Conservation (phyloP, 2,888 invertebrate genomes). For the Meiosimyza decipiens region DNA sequence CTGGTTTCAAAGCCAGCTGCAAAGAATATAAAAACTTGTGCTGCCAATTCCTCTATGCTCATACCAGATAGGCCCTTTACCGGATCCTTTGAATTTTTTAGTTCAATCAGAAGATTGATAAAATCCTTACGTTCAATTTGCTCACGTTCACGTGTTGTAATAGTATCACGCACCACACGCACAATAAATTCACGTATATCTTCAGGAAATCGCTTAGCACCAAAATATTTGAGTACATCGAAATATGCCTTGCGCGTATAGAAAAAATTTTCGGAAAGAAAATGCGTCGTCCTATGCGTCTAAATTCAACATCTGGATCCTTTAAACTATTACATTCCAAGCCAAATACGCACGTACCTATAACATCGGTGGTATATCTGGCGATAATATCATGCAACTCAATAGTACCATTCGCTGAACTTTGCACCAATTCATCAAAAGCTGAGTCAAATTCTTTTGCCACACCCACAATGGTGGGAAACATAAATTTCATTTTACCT, state of each 20-base stretch:
- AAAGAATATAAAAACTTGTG: constrained; percentile 71
- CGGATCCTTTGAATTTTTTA: constrained; percentile 47
- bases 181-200: constrained; percentile 47
- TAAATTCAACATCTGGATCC: constrained; percentile 62
- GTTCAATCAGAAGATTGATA: constrained; percentile 53
- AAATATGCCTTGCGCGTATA: constrained; percentile 46
- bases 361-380: constrained; percentile 68
- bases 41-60: constrained; percentile 67
- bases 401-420: constrained; percentile 40
- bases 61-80: constrained; percentile 49
- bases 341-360: constrained; percentile 68
- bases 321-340: constrained; percentile 66
- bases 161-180: constrained; percentile 50
- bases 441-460: constrained; percentile 48
- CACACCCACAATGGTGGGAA: constrained; percentile 59
- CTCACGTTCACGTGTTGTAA: constrained; percentile 48
- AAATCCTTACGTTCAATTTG: constrained; percentile 55
- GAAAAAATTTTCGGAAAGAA: constrained; percentile 46
- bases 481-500: constrained; percentile 69
- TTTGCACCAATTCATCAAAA: constrained; percentile 37
- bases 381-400: constrained; percentile 66
- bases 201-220: neutral
- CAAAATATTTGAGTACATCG: constrained; percentile 33
- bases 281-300: constrained; percentile 48
- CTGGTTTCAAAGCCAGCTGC: constrained; percentile 71